Conservation (phyloP, 2,797 vertebrate species). For the Dermochelys coriacea region DNA sequence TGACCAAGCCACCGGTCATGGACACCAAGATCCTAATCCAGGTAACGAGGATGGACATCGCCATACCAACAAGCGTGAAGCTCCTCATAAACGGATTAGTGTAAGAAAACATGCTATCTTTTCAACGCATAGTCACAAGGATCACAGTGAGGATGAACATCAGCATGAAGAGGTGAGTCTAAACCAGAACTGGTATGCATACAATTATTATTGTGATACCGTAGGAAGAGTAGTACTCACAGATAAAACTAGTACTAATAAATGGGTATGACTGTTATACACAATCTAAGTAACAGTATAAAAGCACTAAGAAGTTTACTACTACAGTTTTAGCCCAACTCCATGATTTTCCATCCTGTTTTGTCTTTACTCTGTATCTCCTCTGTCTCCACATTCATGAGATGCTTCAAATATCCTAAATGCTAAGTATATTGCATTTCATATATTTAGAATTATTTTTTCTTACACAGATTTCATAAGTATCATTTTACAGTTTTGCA, state of each 20-base stretch:
- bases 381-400: background rate
- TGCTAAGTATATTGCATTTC: background rate
- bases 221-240: rapidly evolving
- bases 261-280: rapidly evolving
- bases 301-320: background rate
- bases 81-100: too few relatives aligned
- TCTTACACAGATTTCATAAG: rapidly evolving
- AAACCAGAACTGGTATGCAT: background rate
- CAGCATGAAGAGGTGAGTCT: conserved; percentile 90
- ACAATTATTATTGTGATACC: rapidly evolving
- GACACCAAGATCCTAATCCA: conserved; percentile 68
- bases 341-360: rapidly evolving
- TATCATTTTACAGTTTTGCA: background rate
- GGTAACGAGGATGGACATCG: conserved; percentile 60
- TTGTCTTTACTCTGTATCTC: background rate
- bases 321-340: background rate
- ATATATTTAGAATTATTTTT: background rate
- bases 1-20: conserved; percentile 62
- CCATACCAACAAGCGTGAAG: too few relatives aligned
- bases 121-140: conserved; percentile 61
- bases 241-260: background rate
- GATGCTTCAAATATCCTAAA: background rate
- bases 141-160: conserved; percentile 75
- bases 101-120: conserved; percentile 62
- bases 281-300: background rate